Base-by-base conservation (phyloP, 2,113 vertebrate genomes). In the Hydrolagus affinis region DNA sequence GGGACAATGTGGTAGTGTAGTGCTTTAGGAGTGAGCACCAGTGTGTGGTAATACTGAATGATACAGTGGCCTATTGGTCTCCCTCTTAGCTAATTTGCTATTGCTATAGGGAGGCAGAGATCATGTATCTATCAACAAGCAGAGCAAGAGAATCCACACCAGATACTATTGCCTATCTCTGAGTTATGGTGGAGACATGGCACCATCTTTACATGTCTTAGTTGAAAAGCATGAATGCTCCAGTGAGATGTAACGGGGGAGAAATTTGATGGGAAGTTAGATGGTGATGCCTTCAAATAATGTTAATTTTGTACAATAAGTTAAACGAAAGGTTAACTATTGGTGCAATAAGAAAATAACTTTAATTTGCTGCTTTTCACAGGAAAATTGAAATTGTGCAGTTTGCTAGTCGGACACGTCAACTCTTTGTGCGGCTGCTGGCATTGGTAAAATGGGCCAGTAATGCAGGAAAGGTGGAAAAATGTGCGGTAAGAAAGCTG, bases 321-420 rank as follows among this genome's bases (percentile, higher is more conserved):
- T 44, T 44, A 44, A 44, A 44, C 44, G 6, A 44, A 44, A 44
- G 8, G 69, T 14, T 60, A 1, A 17, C 32, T 32, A 78, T 21
- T 77, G 71, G 8, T 56, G 19, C 21, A 76, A 23, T 60, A 62
- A 62, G 59, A 15, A 80, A 80, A 76, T 56, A 30, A 30, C 28
- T 28, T 57, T 44, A 7, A 66, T 86, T 76, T 60, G 11, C 0
- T 66, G 78, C 57, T 11, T 80, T 86, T 88, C 75, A 32, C 89
- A 99, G 97, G 90, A 99, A 99, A 97, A 98, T 99, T 89, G 98
- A 99, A 93, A 99, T 99, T 69, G 98, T 99, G 86, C 98, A 99
- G 90, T 99, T 99, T 93, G 96, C 97, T 85, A 99, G 97, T 89
- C 96, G 98, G 23, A 99, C 97, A 85, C 95, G 98, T 85, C 98